These are phyloP conservation scores for Neoscelio sp. DNA, from an alignment of 2,888 invertebrate species.

Conservation along the genomic window DNA sequence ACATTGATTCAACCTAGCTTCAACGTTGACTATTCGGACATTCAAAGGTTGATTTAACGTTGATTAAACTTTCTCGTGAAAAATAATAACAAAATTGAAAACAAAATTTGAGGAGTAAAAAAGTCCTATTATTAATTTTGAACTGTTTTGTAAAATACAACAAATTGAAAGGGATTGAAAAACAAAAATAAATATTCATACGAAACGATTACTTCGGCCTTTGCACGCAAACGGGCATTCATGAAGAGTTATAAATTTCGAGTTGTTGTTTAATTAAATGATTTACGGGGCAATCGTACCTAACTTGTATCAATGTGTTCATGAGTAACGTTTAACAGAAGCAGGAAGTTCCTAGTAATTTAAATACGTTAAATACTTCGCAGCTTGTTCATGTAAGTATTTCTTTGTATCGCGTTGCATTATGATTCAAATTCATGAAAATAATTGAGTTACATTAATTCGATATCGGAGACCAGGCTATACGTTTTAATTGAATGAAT, in stretches of 20 bases:
- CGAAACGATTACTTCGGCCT: no score
- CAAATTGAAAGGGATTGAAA: no score
- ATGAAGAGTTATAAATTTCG: background rate
- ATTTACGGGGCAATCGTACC: background rate
- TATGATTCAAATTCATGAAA: constrained; percentile 10
- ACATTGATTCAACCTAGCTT: no score
- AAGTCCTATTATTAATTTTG: no score
- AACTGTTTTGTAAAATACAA: no score
- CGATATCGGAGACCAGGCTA: background rate
- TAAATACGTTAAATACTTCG: constrained; percentile 7
- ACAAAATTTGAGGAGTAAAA: no score
- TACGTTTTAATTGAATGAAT: background rate
- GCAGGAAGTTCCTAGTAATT: constrained; percentile 5
- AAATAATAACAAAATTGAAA: no score
- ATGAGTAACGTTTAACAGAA: background rate
- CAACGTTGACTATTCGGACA: no score
- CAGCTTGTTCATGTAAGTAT: background rate
- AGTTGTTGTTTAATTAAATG: constrained; percentile 22
- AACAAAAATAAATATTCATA: no score
- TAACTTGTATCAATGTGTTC: background rate
- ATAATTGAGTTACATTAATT: constrained; percentile 27
- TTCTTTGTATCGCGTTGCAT: constrained; percentile 16
- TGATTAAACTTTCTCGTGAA: no score
- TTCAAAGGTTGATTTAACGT: no score
- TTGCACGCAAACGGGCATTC: no score